These are phyloP conservation scores for Tigriopus californicus DNA, from an alignment of 2,888 invertebrate species.

Conservation along the genomic window DNA sequence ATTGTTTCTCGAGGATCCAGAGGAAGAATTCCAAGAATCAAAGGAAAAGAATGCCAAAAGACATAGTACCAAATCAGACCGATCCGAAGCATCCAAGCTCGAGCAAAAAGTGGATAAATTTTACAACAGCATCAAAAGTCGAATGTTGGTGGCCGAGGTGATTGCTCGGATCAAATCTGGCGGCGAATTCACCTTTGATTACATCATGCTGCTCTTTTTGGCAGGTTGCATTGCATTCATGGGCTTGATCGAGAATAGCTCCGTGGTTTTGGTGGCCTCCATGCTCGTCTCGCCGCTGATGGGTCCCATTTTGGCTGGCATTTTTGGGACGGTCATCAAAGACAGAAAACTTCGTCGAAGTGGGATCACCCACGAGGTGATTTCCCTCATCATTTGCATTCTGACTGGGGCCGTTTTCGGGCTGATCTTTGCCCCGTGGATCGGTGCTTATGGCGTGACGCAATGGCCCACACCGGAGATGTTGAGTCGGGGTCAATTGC, in stretches of 20 bases:
- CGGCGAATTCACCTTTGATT: constrained; percentile 55
- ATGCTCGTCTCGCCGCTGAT: constrained; percentile 63
- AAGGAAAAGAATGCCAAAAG: not conserved
- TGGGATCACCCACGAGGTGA: constrained; percentile 39
- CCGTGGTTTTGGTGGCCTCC: constrained; percentile 51
- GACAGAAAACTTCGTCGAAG: constrained; percentile 41
- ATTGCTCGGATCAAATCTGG: constrained; percentile 46
- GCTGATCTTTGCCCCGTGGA: not conserved
- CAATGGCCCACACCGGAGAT: constrained; percentile 12
- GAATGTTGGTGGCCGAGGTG: constrained; percentile 50
- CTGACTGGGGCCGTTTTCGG: not conserved
- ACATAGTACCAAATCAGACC: not conserved
- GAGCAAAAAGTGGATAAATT: not conserved
- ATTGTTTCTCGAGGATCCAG: no score
- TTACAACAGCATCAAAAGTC: constrained; percentile 33
- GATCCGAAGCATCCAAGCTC: not conserved
- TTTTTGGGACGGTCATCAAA: constrained; percentile 49
- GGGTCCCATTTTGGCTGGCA: constrained; percentile 58
- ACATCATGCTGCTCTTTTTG: constrained; percentile 45
- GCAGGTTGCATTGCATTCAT: constrained; percentile 54
- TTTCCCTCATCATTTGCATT: constrained; percentile 8
- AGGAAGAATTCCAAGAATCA: not conserved
- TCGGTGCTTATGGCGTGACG: not conserved
- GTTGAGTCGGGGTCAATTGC: constrained; percentile 36
- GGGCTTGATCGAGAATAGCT: constrained; percentile 52